These are phyloP conservation scores for Leptopterna dolabrata DNA, from an alignment of 2,888 invertebrate genomes.

Conservation along the genomic window DNA sequence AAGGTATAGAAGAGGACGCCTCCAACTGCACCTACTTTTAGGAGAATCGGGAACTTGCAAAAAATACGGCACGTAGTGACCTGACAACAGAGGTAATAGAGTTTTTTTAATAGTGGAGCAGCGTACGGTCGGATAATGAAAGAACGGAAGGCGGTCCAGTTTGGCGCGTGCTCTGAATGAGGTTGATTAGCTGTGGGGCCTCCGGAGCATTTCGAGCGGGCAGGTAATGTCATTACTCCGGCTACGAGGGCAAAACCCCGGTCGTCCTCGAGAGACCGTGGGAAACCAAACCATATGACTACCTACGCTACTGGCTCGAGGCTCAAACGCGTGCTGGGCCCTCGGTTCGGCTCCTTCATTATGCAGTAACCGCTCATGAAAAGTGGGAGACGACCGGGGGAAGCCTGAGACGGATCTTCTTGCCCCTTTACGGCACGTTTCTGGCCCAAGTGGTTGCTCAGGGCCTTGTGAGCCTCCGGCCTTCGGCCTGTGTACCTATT, in stretches of 20 bases:
- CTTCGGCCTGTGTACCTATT: background rate
- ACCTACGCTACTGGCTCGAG: background rate
- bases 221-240: background rate
- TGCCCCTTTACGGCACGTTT: background rate
- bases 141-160: constrained; percentile 8
- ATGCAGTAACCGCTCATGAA: background rate
- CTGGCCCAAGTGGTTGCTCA: background rate
- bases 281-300: constrained; percentile 10
- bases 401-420: background rate
- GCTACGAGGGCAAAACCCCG: constrained; percentile 5
- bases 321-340: background rate
- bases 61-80: no score
- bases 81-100: no score
- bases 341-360: background rate
- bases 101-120: background rate
- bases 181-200: background rate
- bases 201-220: background rate
- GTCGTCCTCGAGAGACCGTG: constrained; percentile 25
- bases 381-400: background rate
- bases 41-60: no score
- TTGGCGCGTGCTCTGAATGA: constrained; percentile 24
- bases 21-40: no score
- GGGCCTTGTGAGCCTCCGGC: background rate
- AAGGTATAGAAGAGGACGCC: no score
- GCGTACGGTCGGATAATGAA: background rate